Conservation (phyloP, 2,888 invertebrate genomes). For the Barypeithes pellucidus region DNA sequence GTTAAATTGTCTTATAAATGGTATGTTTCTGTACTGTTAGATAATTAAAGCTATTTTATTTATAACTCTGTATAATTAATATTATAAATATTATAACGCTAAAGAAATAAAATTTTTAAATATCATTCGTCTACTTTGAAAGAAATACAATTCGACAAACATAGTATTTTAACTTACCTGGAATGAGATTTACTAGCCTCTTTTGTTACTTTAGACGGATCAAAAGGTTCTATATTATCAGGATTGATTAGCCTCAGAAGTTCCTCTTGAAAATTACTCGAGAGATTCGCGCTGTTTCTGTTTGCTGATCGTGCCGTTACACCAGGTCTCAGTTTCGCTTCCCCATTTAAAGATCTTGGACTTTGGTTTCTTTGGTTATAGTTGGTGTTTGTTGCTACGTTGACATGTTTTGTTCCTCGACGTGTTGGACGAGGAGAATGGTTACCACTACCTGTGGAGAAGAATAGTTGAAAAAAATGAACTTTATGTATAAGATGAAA, state of each 20-base stretch:
- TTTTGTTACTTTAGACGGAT: conserved; percentile 57
- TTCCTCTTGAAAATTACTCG: conserved; percentile 86
- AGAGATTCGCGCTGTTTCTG: conserved; percentile 76
- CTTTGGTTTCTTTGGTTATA: conserved; percentile 74
- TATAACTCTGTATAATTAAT: no score
- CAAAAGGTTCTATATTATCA: conserved; percentile 73
- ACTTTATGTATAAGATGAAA: no score
- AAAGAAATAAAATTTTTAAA: no score
- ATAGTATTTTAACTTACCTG: conserved; percentile 49
- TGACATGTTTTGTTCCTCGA: conserved; percentile 71
- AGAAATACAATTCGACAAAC: background rate
- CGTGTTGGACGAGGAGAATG: conserved; percentile 72
- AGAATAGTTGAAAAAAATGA: no score
- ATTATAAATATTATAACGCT: no score
- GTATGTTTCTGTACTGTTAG: no score
- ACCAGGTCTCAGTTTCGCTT: conserved; percentile 74
- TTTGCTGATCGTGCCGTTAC: conserved; percentile 72
- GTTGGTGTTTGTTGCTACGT: conserved; percentile 61
- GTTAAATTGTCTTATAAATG: no score
- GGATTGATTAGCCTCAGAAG: conserved; percentile 91
- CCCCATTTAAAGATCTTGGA: conserved; percentile 73
- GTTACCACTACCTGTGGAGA: conserved; percentile 69
- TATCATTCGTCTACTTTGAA: no score
- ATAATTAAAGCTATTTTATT: no score
- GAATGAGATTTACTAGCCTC: conserved; percentile 47